These are phyloP conservation scores for Cetoscarus ocellatus DNA, from an alignment of 2,797 vertebrate species.

Conservation along the genomic window DNA sequence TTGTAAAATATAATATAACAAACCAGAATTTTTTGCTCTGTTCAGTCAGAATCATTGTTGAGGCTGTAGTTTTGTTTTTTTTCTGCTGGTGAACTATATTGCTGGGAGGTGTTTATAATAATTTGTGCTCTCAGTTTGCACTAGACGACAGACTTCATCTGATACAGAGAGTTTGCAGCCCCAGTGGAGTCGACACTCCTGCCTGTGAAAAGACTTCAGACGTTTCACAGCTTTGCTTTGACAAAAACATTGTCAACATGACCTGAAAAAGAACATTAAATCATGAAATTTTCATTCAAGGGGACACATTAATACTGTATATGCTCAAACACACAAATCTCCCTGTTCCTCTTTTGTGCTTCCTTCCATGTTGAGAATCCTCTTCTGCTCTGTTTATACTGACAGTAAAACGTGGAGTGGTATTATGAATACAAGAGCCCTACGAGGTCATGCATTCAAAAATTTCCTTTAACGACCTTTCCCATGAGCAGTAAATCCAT, in stretches of 20 bases:
- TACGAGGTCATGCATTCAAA: no score
- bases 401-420: not conserved
- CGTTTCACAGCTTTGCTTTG: slow-evolving; percentile 19
- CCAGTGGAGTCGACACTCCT: not conserved
- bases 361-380: not conserved
- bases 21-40: not conserved
- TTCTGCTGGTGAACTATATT: slow-evolving; percentile 2
- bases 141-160: not conserved
- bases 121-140: not conserved
- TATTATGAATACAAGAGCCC: not conserved
- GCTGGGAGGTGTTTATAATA: not conserved
- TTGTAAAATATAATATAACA: no score
- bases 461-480: no score
- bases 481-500: no score
- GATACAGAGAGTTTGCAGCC: not conserved
- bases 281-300: not conserved
- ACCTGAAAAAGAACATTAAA: slow-evolving; percentile 8
- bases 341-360: not conserved
- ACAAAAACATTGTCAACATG: slow-evolving; percentile 18
- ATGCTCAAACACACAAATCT: not conserved
- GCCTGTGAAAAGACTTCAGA: slow-evolving; percentile 4
- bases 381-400: not conserved
- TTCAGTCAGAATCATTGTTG: not conserved
- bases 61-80: not conserved
- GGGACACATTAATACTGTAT: not conserved